A percentile compares a stretch with the other conserved stretches of the same genome.
Conservation (phyloP, 2,797 vertebrate genomes). For the Gadopsis bispinosus region DNA sequence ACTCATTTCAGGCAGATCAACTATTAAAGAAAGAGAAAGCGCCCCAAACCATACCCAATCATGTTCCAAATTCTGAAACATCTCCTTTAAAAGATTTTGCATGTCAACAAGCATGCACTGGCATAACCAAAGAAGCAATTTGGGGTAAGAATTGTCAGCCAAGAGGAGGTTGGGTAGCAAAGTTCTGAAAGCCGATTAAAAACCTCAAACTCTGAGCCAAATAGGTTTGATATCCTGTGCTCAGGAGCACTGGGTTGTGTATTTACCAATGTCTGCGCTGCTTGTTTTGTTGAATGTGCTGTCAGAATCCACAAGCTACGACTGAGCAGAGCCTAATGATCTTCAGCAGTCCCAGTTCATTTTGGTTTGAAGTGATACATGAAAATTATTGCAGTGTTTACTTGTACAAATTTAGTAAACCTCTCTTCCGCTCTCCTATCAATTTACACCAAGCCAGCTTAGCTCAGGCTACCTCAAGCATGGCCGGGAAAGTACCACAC, state of each 20-base stretch:
- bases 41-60: slow-evolving; percentile 24
- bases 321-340: slow-evolving; percentile 70
- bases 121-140: slow-evolving; percentile 43
- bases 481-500: slow-evolving; percentile 55
- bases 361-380: slow-evolving; percentile 73
- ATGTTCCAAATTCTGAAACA: slow-evolving; percentile 20
- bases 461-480: slow-evolving; percentile 65
- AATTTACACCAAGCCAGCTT: slow-evolving; percentile 66
- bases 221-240: slow-evolving; percentile 60
- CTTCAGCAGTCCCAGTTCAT: slow-evolving; percentile 65
- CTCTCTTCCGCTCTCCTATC: slow-evolving; percentile 65
- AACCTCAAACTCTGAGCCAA: slow-evolving; percentile 58
- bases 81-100: slow-evolving; percentile 45
- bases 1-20: slow-evolving; percentile 35
- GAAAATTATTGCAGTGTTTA: slow-evolving; percentile 69
- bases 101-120: slow-evolving; percentile 52
- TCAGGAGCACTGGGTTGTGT: slow-evolving; percentile 58
- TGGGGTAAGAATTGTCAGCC: slow-evolving; percentile 35
- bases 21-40: slow-evolving; percentile 27
- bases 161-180: slow-evolving; percentile 46
- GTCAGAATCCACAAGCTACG: slow-evolving; percentile 63
- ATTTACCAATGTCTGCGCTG: slow-evolving; percentile 65
- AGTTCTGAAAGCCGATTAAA: slow-evolving; percentile 61
- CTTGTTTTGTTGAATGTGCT: slow-evolving; percentile 73
- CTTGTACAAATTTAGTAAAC: slow-evolving; percentile 70